Evolutionary conservation across 2,888 invertebrate species (phyloP).

Genomic region (Stenchaetothrips biformis): DNA sequence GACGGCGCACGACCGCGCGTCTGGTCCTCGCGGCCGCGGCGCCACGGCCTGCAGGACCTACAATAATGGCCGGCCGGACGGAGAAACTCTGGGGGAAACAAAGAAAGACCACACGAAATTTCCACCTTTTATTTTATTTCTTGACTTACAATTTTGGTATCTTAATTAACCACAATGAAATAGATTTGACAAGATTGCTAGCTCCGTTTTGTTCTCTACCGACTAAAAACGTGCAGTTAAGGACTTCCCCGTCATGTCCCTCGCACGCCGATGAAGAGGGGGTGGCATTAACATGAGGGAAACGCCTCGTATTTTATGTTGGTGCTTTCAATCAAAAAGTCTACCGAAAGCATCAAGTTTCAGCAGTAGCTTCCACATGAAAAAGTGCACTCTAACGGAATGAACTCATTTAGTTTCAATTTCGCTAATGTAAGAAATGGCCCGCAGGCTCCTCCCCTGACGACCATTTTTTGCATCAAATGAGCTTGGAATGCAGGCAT

Average conservation of each 20-base stretch:
- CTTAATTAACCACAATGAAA: neutral
- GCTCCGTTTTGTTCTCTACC: neutral
- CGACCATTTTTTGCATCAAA: no score
- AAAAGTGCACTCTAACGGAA: no score
- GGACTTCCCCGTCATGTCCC: no score
- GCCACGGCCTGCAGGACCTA: neutral
- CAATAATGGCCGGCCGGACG: neutral
- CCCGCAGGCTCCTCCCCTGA: no score
- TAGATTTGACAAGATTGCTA: neutral
- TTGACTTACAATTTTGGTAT: neutral
- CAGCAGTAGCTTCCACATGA: neutral
- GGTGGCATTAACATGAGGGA: neutral
- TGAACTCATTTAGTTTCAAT: no score
- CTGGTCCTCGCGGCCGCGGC: neutral
- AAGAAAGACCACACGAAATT: neutral
- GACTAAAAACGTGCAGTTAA: neutral
- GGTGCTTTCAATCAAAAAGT: slow-evolving; percentile 9
- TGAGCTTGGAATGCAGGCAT: neutral
- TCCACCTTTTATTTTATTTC: neutral
- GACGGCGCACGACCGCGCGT: neutral
- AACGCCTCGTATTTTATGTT: neutral
- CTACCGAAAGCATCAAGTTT: neutral
- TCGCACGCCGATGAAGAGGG: no score
- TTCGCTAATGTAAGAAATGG: no score
- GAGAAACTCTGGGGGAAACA: neutral